Base-by-base conservation (phyloP, 2,113 vertebrate species). In the Vicugna pacos region DNA sequence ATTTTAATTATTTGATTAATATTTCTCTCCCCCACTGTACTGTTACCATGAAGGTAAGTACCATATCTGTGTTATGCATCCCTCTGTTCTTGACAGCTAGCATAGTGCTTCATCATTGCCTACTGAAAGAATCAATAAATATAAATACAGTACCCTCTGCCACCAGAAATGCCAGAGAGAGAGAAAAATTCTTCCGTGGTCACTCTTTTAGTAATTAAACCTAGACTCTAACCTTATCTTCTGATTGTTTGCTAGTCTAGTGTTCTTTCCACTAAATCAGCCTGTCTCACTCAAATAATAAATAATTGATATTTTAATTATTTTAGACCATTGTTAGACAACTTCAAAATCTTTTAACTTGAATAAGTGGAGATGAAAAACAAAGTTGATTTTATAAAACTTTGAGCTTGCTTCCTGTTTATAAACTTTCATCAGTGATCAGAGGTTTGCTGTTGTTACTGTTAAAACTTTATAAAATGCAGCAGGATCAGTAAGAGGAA, bases 1-100 rank as follows among this genome's bases (percentile, higher is more conserved):
- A 84, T 81, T 94, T 85, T 85, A 65, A 82, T 88, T 65, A 93
- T 35, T 77, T 81, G 8, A 65, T 85, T 75, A 77, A 19, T 76
- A 30, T 70, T 86, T 67, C 8, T 95, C 2, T 72, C 14, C 28
- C 5, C 0, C 8, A n/a, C n/a, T 65, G 32, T 35, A 75, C 64
- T 92, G 0, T 84, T 89, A 62, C 24, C n/a, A 5, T 75, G 16
- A 77, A 70, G 81, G 11, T 87, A 72, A 91, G 46, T 56, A 62
- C 28, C 30, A 32, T 42, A 15, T 65, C 67, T 13, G 0, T 62
- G 42, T 89, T 54, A 67, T 3, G 1, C 28, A 19, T 75, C 6
- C 54, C 62, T 81, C 22, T 85, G 26, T 86, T 32, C 54, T n/a
- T 56, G 70, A 67, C 20, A 15, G 19, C 70, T 72, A 24, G 35